Conservation (phyloP, 2,113 vertebrate genomes). For the Lepus europaeus region DNA sequence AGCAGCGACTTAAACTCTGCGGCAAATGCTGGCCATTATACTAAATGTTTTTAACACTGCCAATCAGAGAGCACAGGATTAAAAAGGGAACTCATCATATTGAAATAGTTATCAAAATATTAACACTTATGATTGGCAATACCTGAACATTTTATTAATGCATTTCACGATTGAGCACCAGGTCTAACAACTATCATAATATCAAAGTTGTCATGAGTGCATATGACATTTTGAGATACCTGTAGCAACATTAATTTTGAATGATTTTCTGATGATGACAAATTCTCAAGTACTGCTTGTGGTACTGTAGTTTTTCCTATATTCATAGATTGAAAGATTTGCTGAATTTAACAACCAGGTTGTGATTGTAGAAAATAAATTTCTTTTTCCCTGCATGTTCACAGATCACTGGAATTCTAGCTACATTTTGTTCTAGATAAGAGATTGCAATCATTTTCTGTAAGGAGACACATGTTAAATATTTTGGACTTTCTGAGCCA, state of each 20-base stretch:
- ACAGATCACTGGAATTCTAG: background rate
- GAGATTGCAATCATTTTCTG: background rate
- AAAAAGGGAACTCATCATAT: background rate
- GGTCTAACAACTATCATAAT: background rate
- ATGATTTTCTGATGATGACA: background rate
- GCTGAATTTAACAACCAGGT: background rate
- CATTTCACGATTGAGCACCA: background rate
- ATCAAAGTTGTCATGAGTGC: background rate
- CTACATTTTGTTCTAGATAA: background rate
- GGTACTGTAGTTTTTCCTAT: background rate
- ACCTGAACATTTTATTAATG: background rate
- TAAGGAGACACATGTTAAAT: background rate
- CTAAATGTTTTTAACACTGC: background rate
- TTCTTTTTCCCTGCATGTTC: background rate
- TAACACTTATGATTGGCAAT: background rate
- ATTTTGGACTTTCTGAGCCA: background rate
- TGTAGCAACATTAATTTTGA: background rate
- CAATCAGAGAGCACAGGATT: background rate
- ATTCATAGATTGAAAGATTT: background rate
- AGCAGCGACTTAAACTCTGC: no score
- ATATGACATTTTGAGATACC: background rate
- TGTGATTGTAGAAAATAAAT: constrained; percentile 9
- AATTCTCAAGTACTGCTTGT: background rate
- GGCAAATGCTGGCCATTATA: no score
- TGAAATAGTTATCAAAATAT: background rate